Conservation (phyloP, 2,888 invertebrate species). For the Plagodis pulveraria region DNA sequence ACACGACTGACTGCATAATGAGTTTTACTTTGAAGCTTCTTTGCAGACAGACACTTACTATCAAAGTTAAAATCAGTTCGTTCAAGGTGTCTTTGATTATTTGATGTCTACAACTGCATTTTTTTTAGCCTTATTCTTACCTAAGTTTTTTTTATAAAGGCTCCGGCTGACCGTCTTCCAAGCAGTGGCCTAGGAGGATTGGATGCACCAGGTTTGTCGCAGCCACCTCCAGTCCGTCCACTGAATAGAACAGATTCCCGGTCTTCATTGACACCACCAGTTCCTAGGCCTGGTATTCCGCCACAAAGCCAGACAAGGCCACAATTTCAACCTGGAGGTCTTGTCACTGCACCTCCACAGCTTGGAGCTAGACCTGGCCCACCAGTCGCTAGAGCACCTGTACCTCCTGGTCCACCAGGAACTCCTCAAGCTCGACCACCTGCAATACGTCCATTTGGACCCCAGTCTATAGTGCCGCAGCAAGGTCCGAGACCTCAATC, state of each 20-base stretch:
- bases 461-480: constrained; percentile 67
- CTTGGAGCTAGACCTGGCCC: constrained; percentile 65
- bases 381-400: constrained; percentile 60
- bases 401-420: constrained; percentile 58
- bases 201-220: constrained; percentile 55
- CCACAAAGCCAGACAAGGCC: constrained; percentile 64
- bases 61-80: constrained; percentile 14
- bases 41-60: constrained; percentile 19
- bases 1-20: constrained; percentile 12
- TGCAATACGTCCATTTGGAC: constrained; percentile 64
- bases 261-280: constrained; percentile 64
- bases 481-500: constrained; percentile 67
- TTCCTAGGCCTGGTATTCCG: constrained; percentile 58
- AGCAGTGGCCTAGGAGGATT: constrained; percentile 56
- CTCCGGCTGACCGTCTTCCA: constrained; percentile 67
- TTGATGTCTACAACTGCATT: background rate
- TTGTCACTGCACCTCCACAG: constrained; percentile 64
- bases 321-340: constrained; percentile 77
- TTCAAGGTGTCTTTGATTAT: constrained; percentile 4
- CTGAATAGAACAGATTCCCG: constrained; percentile 72
- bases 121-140: background rate
- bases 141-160: constrained; percentile 59
- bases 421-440: constrained; percentile 64
- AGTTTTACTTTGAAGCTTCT: constrained; percentile 24
- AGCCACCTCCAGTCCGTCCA: constrained; percentile 64